phyloP scores from a whole-genome alignment of 2,113 vertebrate species.

The Hippocampus zosterae region DNA sequence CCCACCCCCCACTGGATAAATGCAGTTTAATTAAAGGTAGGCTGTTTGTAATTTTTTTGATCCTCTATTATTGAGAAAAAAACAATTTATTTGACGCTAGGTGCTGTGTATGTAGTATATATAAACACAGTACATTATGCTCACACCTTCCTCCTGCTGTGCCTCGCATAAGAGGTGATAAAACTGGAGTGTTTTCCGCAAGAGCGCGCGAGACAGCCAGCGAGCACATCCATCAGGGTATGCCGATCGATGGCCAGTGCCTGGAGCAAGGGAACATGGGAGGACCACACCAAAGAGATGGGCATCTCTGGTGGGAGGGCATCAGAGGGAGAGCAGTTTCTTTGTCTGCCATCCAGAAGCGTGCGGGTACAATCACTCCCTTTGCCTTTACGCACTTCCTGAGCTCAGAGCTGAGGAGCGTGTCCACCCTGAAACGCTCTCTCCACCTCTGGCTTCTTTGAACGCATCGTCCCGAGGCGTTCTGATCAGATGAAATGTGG shows the following conservation, averaged over 20 bases:
- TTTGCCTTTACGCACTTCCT: conserved; percentile 69
- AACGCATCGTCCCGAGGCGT: conserved; percentile 45
- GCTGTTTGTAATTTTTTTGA: no score
- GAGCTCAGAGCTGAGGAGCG: conserved; percentile 55
- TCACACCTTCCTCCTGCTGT: conserved; percentile 43
- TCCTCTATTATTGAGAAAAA: no score
- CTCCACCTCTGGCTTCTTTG: conserved; percentile 56
- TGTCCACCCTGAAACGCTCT: conserved; percentile 52
- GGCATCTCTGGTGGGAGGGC: conserved; percentile 74
- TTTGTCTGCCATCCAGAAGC: conserved; percentile 70
- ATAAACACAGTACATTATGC: conserved; percentile 11
- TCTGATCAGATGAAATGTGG: conserved; percentile 47
- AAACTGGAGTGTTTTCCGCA: conserved; percentile 59
- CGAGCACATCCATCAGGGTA: conserved; percentile 68
- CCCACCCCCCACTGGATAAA: no score
- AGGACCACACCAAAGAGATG: conserved; percentile 71
- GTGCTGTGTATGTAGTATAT: no score
- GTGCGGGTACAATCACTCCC: conserved; percentile 58
- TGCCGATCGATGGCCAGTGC: conserved; percentile 71
- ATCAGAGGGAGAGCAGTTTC: conserved; percentile 66
- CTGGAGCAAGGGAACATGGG: conserved; percentile 62
- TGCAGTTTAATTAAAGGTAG: no score
- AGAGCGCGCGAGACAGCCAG: conserved; percentile 28
- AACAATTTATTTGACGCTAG: no score
- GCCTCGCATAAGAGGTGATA: conserved; percentile 55